These are phyloP conservation scores for Tretioscincus oriximinensis DNA, from an alignment of 2,113 vertebrate species.

Conservation along the genomic window DNA sequence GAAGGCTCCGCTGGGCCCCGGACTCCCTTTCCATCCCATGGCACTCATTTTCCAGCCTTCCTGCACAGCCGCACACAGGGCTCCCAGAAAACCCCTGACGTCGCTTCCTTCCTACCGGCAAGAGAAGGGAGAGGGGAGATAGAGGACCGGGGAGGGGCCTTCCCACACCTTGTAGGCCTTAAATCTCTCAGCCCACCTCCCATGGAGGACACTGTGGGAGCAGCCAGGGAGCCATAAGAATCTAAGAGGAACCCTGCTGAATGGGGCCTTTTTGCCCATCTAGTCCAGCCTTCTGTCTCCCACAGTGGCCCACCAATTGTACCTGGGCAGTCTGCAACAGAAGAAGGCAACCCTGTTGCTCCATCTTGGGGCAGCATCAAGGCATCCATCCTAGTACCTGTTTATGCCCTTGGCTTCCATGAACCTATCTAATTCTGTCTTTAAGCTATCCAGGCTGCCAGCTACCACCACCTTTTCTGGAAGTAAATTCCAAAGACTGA, in stretches of 20 bases:
- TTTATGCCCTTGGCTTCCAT: too few relatives aligned
- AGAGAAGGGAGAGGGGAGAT: constrained; percentile 47
- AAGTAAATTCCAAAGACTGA: too few relatives aligned
- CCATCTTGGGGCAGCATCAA: too few relatives aligned
- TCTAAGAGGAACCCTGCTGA: too few relatives aligned
- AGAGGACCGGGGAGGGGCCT: constrained; percentile 24
- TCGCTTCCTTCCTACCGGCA: constrained; percentile 41
- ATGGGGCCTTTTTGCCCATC: rapidly evolving
- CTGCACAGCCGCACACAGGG: constrained; percentile 52
- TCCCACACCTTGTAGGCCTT: neutral
- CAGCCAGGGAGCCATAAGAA: rapidly evolving
- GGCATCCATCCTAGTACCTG: too few relatives aligned
- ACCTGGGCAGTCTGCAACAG: too few relatives aligned
- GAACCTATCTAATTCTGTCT: too few relatives aligned
- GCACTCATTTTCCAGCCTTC: constrained; percentile 68
- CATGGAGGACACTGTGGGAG: neutral
- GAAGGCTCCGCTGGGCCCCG: constrained; percentile 51
- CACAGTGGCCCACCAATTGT: too few relatives aligned
- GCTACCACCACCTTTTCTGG: too few relatives aligned
- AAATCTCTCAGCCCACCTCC: neutral
- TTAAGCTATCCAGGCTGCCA: too few relatives aligned
- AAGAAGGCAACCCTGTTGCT: too few relatives aligned
- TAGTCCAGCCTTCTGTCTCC: too few relatives aligned
- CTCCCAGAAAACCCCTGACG: constrained; percentile 67
- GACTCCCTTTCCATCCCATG: constrained; percentile 51